Evolutionary conservation across 2,797 vertebrate species (phyloP).

Genomic region (Arctocebus calabarensis): DNA sequence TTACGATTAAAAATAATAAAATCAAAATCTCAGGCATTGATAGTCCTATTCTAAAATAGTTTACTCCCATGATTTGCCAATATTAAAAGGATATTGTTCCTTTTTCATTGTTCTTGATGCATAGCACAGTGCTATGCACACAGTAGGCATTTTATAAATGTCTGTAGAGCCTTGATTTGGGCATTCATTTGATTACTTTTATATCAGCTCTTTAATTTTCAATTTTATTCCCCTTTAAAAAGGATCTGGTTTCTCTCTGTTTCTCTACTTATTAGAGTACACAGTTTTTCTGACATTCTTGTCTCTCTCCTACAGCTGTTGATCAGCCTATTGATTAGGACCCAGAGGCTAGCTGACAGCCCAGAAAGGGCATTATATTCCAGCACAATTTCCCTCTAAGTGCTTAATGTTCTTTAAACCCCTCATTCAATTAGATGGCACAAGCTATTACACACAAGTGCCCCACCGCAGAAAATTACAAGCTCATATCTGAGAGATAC

Average conservation of each 20-base stretch:
- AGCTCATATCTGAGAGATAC: constrained; percentile 71
- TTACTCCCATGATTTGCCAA: background rate
- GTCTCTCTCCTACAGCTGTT: constrained; percentile 59
- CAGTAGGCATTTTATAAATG: constrained; percentile 37
- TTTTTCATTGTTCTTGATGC: constrained; percentile 6
- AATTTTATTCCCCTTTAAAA: constrained; percentile 14
- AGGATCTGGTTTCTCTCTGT: background rate
- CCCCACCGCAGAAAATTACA: constrained; percentile 73
- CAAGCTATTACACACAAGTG: constrained; percentile 71
- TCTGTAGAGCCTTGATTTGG: background rate
- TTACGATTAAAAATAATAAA: background rate
- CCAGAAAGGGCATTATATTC: constrained; percentile 70
- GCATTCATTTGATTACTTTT: background rate
- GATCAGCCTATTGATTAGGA: constrained; percentile 78
- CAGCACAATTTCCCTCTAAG: constrained; percentile 72
- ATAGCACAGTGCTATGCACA: background rate
- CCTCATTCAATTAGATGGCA: constrained; percentile 71
- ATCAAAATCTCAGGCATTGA: background rate
- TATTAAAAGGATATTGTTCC: background rate
- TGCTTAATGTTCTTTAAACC: constrained; percentile 73
- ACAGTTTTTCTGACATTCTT: background rate
- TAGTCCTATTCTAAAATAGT: background rate
- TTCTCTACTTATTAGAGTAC: constrained; percentile 47
- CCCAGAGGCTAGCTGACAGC: constrained; percentile 39
- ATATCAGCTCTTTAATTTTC: constrained; percentile 45